Base-by-base conservation (phyloP, 2,797 vertebrate species). In the Sebastiscus albofasciatus region DNA sequence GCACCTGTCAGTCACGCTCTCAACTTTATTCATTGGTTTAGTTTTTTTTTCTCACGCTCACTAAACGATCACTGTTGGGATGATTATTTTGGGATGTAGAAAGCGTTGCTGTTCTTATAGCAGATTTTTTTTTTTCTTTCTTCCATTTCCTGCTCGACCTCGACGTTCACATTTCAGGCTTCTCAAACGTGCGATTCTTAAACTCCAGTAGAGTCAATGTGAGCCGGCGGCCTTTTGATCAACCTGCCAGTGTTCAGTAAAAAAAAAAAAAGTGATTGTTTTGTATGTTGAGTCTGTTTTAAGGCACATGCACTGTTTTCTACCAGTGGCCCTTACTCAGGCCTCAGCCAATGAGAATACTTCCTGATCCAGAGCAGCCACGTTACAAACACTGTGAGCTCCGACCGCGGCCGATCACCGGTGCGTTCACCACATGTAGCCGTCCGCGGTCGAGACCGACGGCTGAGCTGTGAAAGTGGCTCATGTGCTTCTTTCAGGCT, bases 321-420 rank as follows among this genome's bases (percentile, higher is more conserved):
- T 58, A 78, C 68, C 67, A 62, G 79, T 65, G 54, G 84, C 70
- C 81, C 73, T 87, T 75, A 82, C 68, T 55, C n/a, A 27, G 66
- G 61, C 81, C 67, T 42, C 24, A 36, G 62, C 31, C 71, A 67
- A 67, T 60, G 33, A 10, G 31, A 69, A 29, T 2, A 8, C 9
- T 26, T 59, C 12, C 46, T 58, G 26, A 27, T 24, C 11, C 26
- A 26, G 29, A 76, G 22, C 59, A 29, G 67, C 75, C 52, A 5
- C 62, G 0, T 54, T 5, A 24, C 64, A 27, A 81, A 77, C 81
- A 67, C 81, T 84, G 80, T 82, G 80, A 68, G 36, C 69, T 75
- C 72, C 1, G 14, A 18, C 42, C 14, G 62, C 12, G 36, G 56
- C 60, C 4, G 60, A 58, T 67, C n/a, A n/a, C 33, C 20, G 13